phyloP scores from a whole-genome alignment of 2,888 invertebrate genomes.

The Beris morrisii region DNA sequence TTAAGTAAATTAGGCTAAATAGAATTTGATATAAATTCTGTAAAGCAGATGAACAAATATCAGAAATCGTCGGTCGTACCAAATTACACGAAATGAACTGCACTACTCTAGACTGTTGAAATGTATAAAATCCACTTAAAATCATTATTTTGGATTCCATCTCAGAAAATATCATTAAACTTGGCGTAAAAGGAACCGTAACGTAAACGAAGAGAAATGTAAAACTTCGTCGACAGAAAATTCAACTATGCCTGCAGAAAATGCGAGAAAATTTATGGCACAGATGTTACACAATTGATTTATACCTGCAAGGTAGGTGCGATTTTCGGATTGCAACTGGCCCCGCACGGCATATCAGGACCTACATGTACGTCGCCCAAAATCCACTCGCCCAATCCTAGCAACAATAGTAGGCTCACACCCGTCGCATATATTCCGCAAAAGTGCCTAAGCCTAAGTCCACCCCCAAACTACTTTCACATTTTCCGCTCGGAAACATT shows the following conservation, averaged over 20 bases:
- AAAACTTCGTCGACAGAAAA: neutral
- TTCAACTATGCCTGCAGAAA: conserved; percentile 25
- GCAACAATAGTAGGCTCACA: no score
- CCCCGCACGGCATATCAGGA: conserved; percentile 4
- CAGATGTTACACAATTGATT: conserved; percentile 42
- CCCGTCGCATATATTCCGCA: neutral
- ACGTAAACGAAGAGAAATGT: conserved; percentile 11
- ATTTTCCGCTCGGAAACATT: conserved; percentile 3
- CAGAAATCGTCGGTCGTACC: no score
- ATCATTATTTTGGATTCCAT: no score
- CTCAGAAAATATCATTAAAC: no score
- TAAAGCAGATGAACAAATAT: no score
- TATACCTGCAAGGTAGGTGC: conserved; percentile 37
- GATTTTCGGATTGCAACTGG: conserved; percentile 34
- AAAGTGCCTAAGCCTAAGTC: conserved; percentile 14
- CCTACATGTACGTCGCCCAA: neutral
- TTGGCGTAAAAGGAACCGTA: no score
- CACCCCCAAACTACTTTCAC: conserved; percentile 2
- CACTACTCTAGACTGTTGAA: no score
- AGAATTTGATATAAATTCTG: no score
- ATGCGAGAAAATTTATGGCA: conserved; percentile 38
- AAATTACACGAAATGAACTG: no score
- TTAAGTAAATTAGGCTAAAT: no score
- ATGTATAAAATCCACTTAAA: no score
- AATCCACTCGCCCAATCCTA: no score